Evolutionary conservation across 1,140 invertebrate genomes (phyloP).

Genomic region (Polypedilum vanderplanki): DNA sequence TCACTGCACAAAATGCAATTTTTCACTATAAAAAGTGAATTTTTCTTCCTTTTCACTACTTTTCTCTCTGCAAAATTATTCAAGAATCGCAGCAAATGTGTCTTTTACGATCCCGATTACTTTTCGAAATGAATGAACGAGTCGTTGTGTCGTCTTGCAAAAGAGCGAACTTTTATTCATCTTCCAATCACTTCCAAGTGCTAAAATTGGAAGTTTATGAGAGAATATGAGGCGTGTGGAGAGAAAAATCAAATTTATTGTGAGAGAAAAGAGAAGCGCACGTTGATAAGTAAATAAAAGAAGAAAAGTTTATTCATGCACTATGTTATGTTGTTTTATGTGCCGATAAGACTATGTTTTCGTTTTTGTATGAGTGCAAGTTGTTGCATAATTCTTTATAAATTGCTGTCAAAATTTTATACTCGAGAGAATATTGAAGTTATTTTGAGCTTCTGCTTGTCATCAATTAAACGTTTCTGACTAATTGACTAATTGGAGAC

Average conservation of each 20-base stretch:
- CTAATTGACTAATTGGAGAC: too few species aligned
- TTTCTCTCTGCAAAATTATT: background rate
- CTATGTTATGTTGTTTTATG: too few species aligned
- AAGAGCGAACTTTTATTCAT: background rate
- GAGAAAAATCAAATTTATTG: background rate
- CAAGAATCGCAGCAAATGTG: conserved; percentile 3
- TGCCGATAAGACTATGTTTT: too few species aligned
- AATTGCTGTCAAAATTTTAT: too few species aligned
- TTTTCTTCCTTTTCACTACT: background rate
- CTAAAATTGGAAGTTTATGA: background rate
- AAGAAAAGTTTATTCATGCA: too few species aligned
- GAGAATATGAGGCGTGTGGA: background rate
- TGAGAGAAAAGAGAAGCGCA: background rate
- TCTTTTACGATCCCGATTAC: background rate
- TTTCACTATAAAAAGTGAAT: background rate
- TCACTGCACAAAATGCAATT: background rate
- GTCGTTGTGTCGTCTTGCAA: background rate
- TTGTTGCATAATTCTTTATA: too few species aligned
- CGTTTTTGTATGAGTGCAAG: too few species aligned
- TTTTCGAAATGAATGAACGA: conserved; percentile 9
- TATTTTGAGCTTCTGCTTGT: too few species aligned
- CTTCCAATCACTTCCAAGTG: background rate
- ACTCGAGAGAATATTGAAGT: too few species aligned
- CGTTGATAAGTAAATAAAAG: too few species aligned
- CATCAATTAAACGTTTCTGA: too few species aligned